phyloP scores from a whole-genome alignment of 2,113 vertebrate species.

The Nicator chloris region DNA sequence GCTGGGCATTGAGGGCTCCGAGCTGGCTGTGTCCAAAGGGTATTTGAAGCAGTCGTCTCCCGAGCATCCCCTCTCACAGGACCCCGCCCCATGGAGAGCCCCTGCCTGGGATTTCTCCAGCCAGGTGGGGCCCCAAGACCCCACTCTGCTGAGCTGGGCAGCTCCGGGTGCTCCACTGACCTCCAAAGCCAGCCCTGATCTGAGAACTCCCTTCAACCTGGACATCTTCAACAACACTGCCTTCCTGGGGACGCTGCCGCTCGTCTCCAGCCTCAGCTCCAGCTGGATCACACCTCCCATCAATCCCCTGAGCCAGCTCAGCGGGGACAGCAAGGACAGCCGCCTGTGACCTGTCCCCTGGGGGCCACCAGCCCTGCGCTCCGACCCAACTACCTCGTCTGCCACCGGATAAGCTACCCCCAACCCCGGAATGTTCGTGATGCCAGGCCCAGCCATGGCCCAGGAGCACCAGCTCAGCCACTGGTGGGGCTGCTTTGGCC shows the following conservation, averaged over 20 bases:
- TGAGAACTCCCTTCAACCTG: neutral
- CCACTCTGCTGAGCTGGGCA: neutral
- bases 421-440: fast-evolving
- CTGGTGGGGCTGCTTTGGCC: neutral
- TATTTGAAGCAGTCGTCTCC: constrained; percentile 64
- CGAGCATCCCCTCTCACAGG: fast-evolving
- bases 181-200: neutral
- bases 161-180: neutral
- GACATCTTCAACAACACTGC: neutral
- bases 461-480: neutral
- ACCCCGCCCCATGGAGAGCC: fast-evolving
- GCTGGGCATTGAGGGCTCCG: neutral
- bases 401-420: neutral
- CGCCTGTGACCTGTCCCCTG: neutral
- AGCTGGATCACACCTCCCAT: neutral
- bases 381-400: constrained; percentile 8
- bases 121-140: neutral
- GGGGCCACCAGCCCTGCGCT: neutral
- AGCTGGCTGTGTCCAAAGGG: constrained; percentile 21
- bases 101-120: neutral
- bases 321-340: neutral
- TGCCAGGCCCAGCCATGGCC: neutral
- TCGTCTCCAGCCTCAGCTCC: constrained; percentile 21
- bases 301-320: neutral
- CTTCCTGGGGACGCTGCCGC: neutral